Evolutionary conservation across 2,113 vertebrate species (phyloP).

Genomic region (Equus przewalskii): DNA sequence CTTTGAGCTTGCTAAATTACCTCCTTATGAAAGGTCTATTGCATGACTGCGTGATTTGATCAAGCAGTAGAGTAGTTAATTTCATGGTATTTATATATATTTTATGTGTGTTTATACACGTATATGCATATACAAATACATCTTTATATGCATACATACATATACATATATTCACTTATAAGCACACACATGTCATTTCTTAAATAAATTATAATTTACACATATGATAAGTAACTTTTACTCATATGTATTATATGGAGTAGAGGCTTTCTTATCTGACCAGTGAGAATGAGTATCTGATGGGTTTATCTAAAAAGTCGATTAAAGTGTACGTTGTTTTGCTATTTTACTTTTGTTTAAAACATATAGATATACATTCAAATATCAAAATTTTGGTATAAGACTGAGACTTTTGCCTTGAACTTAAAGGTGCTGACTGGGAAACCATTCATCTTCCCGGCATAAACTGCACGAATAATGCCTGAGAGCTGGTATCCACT

Average conservation of each 20-base stretch:
- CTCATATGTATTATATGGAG: background rate
- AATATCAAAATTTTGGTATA: background rate
- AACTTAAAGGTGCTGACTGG: background rate
- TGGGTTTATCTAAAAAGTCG: background rate
- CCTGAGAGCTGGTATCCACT: background rate
- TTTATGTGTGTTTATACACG: background rate
- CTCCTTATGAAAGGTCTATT: slow-evolving; percentile 65
- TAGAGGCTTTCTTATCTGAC: background rate
- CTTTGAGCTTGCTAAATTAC: slow-evolving; percentile 70
- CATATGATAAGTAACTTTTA: background rate
- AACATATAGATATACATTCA: background rate
- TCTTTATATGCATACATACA: background rate
- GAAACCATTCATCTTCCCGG: background rate
- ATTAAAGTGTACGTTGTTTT: background rate
- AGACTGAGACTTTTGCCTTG: background rate
- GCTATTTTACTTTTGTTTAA: slow-evolving; percentile 46
- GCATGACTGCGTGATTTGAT: slow-evolving; percentile 71
- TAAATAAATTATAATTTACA: slow-evolving; percentile 15
- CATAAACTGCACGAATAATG: background rate
- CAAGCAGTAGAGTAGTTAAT: slow-evolving; percentile 58
- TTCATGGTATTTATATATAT: slow-evolving; percentile 45
- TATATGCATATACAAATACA: background rate
- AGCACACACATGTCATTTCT: background rate
- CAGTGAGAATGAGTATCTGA: background rate
- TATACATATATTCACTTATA: slow-evolving; percentile 9